Evolutionary conservation across 2,797 vertebrate genomes (phyloP), one percentile per base, ranked within the genome.

Genomic region (Bradypodion pumilum): DNA sequence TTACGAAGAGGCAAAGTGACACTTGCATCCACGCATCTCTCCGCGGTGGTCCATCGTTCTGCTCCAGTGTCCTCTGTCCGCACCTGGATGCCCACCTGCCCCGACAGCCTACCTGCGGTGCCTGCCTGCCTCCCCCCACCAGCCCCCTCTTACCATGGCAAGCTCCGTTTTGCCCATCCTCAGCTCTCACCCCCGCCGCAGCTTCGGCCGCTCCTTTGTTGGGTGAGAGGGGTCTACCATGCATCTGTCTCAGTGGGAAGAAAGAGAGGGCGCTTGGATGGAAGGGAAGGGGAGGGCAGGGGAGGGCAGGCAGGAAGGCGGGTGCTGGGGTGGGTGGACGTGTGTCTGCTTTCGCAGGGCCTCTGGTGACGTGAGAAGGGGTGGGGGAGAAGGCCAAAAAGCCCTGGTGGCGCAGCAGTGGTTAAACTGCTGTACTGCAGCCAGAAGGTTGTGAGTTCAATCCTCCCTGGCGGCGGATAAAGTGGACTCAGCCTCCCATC

Each of bases 111-210:
- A 10, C 46, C 52, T 7, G 16, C 29, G 5, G 1, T n/a, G 29
- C 27, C 12, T 13, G 44, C 63, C 32, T 2, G 42, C n/a, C 19
- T 25, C 29, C 40, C 37, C 7, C 23, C 46, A 2, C 44, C 46
- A n/a, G 10, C 23, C 23, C 25, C 13, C 1, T 46, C 52, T 0
- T 85, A 85, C 84, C 84, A 85, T 85, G 0, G 78, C 78, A 2
- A 81, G 44, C 84, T 85, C 78, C 23, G 78, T 49, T 69, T 85
- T 85, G 78, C 52, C 49, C 84, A 81, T 85, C 59, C 42, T 59
- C 32, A 1, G 70, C n/a, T 6, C n/a, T n/a, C n/a, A n/a, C n/a
- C n/a, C 25, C 21, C 10, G 5, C 7, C 13, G 37, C 23, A 25
- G 13, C 44, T 27, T 2, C 21, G 35, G 25, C 19, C 79, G 25